phyloP scores from a whole-genome alignment of 2,113 vertebrate species.

The Channa maculata region DNA sequence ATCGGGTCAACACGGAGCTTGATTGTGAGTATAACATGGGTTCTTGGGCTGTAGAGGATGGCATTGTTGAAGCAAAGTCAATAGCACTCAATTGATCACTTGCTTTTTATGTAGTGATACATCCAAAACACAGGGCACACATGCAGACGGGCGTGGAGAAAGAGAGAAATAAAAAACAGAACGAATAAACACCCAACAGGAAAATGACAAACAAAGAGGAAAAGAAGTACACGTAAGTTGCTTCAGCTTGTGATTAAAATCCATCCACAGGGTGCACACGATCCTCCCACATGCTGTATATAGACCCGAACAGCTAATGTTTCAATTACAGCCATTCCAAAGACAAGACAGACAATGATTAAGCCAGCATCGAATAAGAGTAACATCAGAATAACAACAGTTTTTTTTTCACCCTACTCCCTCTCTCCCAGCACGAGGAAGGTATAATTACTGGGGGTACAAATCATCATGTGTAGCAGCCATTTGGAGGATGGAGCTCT shows the following conservation, averaged over 20 bases:
- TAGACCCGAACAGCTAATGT: constrained; percentile 74
- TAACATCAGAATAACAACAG: constrained; percentile 73
- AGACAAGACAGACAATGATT: constrained; percentile 78
- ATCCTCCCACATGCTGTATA: constrained; percentile 70
- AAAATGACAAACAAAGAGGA: background rate
- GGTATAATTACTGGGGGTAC: constrained; percentile 75
- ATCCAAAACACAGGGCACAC: background rate
- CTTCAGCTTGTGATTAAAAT: constrained; percentile 67
- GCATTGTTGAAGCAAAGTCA: constrained; percentile 29
- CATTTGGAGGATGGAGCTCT: constrained; percentile 56
- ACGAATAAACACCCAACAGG: background rate
- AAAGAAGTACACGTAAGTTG: constrained; percentile 40
- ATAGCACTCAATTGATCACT: constrained; percentile 39
- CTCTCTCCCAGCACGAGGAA: constrained; percentile 44
- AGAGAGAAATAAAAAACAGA: constrained; percentile 15
- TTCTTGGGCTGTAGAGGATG: background rate
- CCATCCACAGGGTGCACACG: constrained; percentile 43
- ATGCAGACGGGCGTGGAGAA: background rate
- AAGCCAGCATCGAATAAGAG: constrained; percentile 72
- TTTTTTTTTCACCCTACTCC: background rate
- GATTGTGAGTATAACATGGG: constrained; percentile 10
- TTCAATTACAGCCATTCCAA: constrained; percentile 77
- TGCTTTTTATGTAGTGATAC: constrained; percentile 10
- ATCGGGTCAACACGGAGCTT: constrained; percentile 6
- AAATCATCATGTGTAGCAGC: constrained; percentile 68